These are phyloP conservation scores for Drosophila kohkoa DNA, from an alignment of 1,140 invertebrate species.

Conservation along the genomic window DNA sequence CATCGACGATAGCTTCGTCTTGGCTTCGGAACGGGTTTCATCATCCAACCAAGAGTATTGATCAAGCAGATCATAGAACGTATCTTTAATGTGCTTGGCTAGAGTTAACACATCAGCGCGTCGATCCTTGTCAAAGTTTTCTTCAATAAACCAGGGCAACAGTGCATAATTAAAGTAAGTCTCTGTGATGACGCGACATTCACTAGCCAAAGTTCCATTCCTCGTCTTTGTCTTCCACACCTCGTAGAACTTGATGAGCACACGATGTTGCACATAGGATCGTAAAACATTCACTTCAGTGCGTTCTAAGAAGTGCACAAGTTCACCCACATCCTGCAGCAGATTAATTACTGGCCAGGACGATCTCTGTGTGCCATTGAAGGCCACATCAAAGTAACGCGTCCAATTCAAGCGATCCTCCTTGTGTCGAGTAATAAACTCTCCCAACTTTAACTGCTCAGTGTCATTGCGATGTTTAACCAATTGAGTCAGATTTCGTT, in stretches of 20 bases:
- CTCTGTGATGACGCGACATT: slow-evolving; percentile 64
- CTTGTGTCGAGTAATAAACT: slow-evolving; percentile 64
- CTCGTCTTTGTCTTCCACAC: slow-evolving; percentile 60
- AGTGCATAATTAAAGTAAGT: slow-evolving; percentile 72
- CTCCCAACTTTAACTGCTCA: slow-evolving; percentile 44
- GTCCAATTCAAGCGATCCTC: slow-evolving; percentile 76
- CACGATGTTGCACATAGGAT: slow-evolving; percentile 57
- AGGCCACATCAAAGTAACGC: slow-evolving; percentile 67
- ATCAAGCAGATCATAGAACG: slow-evolving; percentile 69
- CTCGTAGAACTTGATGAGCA: slow-evolving; percentile 65
- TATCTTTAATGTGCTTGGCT: slow-evolving; percentile 64
- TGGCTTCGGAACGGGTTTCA: slow-evolving; percentile 68
- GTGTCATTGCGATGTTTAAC: slow-evolving; percentile 50
- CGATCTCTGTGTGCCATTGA: slow-evolving; percentile 54
- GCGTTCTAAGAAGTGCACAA: slow-evolving; percentile 63
- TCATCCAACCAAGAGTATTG: slow-evolving; percentile 76
- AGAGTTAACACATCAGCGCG: slow-evolving; percentile 66
- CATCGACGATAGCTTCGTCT: slow-evolving; percentile 72
- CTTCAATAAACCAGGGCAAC: slow-evolving; percentile 75
- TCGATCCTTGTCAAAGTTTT: slow-evolving; percentile 61
- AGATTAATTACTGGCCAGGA: slow-evolving; percentile 65
- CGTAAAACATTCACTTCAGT: slow-evolving; percentile 35
- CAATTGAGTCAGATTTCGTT: slow-evolving; percentile 56
- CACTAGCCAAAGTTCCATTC: slow-evolving; percentile 25
- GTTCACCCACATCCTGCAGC: slow-evolving; percentile 50